Evolutionary conservation across 2,113 vertebrate species (phyloP).

Genomic region (Gymnogyps californianus): DNA sequence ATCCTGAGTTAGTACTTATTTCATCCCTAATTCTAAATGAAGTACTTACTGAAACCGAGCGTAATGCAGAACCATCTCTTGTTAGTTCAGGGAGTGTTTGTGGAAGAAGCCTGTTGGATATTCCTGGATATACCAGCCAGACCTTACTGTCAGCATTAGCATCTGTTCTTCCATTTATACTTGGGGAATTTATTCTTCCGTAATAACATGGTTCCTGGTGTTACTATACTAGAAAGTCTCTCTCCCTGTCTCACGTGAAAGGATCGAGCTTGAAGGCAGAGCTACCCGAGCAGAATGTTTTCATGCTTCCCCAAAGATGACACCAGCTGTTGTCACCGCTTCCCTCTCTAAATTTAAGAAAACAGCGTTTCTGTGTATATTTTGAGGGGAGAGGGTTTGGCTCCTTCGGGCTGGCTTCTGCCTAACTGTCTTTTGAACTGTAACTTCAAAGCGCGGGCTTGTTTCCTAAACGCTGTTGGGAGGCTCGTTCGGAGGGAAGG

Average conservation of each 20-base stretch:
- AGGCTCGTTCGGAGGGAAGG: not conserved
- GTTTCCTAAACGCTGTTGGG: not conserved
- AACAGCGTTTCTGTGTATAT: not conserved
- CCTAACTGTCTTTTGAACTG: not conserved
- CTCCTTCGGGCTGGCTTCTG: not conserved
- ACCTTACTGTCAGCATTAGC: not conserved
- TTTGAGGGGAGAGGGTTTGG: not conserved
- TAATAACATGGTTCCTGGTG: not conserved
- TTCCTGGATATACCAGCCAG: not conserved
- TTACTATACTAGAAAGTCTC: not conserved
- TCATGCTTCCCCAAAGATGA: not conserved
- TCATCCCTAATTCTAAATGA: not conserved
- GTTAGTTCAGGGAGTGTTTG: not conserved
- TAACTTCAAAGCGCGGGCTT: slow-evolving; percentile 10
- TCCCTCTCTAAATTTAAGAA: not conserved
- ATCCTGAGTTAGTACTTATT: not conserved
- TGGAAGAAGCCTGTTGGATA: not conserved
- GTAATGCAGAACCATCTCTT: not conserved
- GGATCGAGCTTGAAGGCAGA: not conserved
- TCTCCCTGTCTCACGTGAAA: not conserved
- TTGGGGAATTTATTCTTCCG: not conserved
- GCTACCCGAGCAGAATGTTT: not conserved
- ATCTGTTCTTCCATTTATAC: not conserved
- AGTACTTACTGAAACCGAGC: not conserved
- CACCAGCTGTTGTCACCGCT: not conserved